Evolutionary conservation across 2,888 invertebrate species (phyloP).

Genomic region (Eumacrocentrus americanus): DNA sequence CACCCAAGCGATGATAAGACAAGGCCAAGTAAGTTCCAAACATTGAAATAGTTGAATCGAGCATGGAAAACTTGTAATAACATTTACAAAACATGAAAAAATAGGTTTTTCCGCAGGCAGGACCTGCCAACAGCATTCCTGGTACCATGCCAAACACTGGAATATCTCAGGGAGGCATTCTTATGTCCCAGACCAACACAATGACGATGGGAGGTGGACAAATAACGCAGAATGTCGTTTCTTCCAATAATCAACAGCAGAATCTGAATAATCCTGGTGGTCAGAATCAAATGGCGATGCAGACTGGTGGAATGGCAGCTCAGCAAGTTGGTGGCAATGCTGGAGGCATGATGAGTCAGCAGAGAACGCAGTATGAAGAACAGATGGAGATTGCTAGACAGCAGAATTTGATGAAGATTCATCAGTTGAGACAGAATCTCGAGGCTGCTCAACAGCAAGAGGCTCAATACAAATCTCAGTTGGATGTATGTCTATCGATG

Average conservation of each 20-base stretch:
- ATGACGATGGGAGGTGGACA: constrained; percentile 69
- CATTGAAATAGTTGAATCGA: background rate
- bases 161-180: constrained; percentile 61
- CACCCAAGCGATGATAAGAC: constrained; percentile 64
- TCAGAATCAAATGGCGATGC: constrained; percentile 56
- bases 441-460: constrained; percentile 82
- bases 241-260: constrained; percentile 59
- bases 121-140: constrained; percentile 48
- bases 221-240: constrained; percentile 65
- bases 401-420: constrained; percentile 79
- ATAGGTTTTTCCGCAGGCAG: constrained; percentile 40
- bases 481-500: constrained; percentile 71
- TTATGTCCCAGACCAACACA: constrained; percentile 63
- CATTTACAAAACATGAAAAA: no score
- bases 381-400: constrained; percentile 76
- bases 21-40: constrained; percentile 62
- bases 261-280: constrained; percentile 47
- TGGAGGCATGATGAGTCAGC: constrained; percentile 50
- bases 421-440: constrained; percentile 76
- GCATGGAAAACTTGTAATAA: no score
- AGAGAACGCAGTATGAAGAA: constrained; percentile 63
- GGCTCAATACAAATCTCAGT: constrained; percentile 78
- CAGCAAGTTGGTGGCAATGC: constrained; percentile 49
- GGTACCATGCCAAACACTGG: constrained; percentile 54
- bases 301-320: constrained; percentile 50